Evolutionary conservation across 2,797 vertebrate species (phyloP), one percentile per base, ranked within the genome.

Genomic region (Triplophysa bombifrons): DNA sequence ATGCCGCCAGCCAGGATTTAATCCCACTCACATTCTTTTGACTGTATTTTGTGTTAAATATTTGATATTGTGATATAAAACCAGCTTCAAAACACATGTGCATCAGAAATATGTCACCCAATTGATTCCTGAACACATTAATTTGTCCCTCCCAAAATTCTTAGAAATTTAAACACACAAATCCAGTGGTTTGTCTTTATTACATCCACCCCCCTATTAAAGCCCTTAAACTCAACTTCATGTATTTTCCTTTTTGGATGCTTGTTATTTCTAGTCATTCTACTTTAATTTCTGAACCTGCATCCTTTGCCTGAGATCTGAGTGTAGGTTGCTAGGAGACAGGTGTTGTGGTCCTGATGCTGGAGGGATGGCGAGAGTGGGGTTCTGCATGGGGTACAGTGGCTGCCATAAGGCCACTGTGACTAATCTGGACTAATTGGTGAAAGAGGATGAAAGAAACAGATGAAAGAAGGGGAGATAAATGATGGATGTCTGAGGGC

Each of bases 261-360:
- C 74, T 68, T 48, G 78, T 25, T 72, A 58, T 78, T 60, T 84
- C 67, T 84, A 78, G 70, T 78, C 80, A 84, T 84, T 84, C 76
- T 55, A 44, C 20, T 85, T 71, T 83, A 80, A 82, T 83, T 85
- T 80, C 51, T 46, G 56, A 77, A 55, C 67, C 72, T 74, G 72
- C 82, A 81, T 86, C 82, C 72, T 72, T 72, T 60, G 60, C 61
- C 72, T 77, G 81, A 82, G 76, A 81, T 67, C 58, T 80, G 77
- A 74, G 70, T 80, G 65, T 30, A 34, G 79, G 87, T 88, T 88
- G 87, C 87, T 88, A 88, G 84, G 87, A 88, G 83, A 88, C 85
- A 75, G 81, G 74, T 79, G 77, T 80, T 79, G 84, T 78, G 9
- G 80, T 83, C 77, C 80, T 82, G 80, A 83, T 83, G 81, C 69